Conservation (phyloP, 2,888 invertebrate species). For the Scaptomyza flava region DNA sequence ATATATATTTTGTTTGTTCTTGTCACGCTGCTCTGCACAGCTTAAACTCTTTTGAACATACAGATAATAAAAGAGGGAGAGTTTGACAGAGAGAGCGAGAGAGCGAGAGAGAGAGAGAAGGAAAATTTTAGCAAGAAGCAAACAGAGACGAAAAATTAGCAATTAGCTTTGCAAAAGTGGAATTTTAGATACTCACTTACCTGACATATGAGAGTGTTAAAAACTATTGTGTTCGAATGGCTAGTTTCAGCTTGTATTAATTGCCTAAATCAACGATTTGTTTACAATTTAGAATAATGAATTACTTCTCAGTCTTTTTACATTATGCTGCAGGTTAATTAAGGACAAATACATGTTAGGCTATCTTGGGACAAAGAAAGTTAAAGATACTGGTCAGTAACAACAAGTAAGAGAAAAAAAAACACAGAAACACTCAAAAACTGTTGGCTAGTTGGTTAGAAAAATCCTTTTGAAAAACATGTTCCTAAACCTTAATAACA, state of each 20-base stretch:
- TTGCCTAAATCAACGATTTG: slow-evolving; percentile 45
- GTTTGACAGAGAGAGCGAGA: neutral
- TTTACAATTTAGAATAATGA: slow-evolving; percentile 51
- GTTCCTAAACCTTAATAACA: neutral
- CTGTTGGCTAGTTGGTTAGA: neutral
- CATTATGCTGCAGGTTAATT: slow-evolving; percentile 44
- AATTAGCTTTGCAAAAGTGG: slow-evolving; percentile 27
- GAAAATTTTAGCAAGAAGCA: neutral
- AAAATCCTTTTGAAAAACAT: neutral
- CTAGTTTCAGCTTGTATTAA: slow-evolving; percentile 31
- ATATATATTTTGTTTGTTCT: slow-evolving; percentile 60
- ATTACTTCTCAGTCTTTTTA: slow-evolving; percentile 7
- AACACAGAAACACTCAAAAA: no score
- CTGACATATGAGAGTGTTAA: slow-evolving; percentile 6
- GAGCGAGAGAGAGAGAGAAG: neutral
- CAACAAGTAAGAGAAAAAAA: neutral
- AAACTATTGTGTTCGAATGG: slow-evolving; percentile 4
- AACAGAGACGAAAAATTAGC: slow-evolving; percentile 44
- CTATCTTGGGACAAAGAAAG: slow-evolving; percentile 1
- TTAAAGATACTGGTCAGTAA: neutral
- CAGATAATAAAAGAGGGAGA: neutral
- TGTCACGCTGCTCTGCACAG: slow-evolving; percentile 76
- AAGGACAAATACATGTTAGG: slow-evolving; percentile 8
- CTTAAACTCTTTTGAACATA: neutral
- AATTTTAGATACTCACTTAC: slow-evolving; percentile 1